Conservation (phyloP, 2,113 vertebrate genomes). For the Atrichornis clamosus region DNA sequence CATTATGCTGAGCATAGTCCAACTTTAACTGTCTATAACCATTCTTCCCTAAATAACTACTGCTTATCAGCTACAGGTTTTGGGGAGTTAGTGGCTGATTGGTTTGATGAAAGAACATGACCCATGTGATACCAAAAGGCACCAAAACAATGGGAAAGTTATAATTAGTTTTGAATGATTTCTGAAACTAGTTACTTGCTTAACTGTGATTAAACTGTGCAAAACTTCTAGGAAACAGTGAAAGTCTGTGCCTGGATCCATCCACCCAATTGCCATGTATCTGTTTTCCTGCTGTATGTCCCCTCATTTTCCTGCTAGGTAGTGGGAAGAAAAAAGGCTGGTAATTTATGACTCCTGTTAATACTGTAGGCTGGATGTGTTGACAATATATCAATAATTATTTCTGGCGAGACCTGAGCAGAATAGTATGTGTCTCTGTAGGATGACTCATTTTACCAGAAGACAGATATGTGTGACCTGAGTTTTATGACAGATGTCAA, state of each 20-base stretch:
- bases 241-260: neutral
- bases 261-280: neutral
- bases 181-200: neutral
- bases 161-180: neutral
- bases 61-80: neutral
- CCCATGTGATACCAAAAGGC: neutral
- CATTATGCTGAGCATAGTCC: neutral
- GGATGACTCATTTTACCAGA: slow-evolving; percentile 72
- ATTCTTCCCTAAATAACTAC: neutral
- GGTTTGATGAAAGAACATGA: neutral
- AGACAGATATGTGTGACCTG: slow-evolving; percentile 72
- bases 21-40: neutral
- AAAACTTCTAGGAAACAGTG: neutral
- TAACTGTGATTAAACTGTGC: neutral
- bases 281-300: neutral
- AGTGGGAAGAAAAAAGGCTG: slow-evolving; percentile 1
- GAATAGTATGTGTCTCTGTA: slow-evolving; percentile 43
- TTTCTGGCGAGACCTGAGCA: slow-evolving; percentile 63
- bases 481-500: slow-evolving; percentile 78
- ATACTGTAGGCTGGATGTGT: slow-evolving; percentile 62
- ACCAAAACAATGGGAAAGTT: neutral
- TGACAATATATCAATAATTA: slow-evolving; percentile 77
- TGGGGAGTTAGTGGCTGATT: neutral
- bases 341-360: slow-evolving; percentile 72
- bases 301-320: slow-evolving; percentile 9